Evolutionary conservation across 2,888 invertebrate species (phyloP).

Genomic region (Yponomeuta malinellus): DNA sequence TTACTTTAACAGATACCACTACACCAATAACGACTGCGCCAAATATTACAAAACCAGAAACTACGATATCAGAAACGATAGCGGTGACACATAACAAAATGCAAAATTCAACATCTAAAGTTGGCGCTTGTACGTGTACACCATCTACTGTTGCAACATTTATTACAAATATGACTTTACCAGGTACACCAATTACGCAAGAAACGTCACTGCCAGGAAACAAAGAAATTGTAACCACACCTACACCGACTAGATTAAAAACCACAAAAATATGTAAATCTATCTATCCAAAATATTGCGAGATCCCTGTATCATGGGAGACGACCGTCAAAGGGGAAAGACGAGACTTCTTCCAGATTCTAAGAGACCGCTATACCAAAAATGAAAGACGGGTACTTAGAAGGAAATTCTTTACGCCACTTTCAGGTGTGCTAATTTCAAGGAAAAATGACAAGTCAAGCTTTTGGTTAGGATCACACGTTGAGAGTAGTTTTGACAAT

Average conservation of each 20-base stretch:
- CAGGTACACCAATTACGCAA: neutral
- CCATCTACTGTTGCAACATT: neutral
- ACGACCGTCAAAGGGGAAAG: constrained; percentile 53
- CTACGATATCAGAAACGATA: constrained; percentile 11
- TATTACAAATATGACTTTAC: neutral
- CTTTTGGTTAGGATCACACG: neutral
- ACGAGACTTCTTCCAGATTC: constrained; percentile 53
- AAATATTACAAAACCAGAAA: neutral
- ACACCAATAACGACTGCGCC: neutral
- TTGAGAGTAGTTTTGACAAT: neutral
- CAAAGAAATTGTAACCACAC: neutral
- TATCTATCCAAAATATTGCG: constrained; percentile 37
- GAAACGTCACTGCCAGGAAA: too few relatives aligned
- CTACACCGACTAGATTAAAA: neutral
- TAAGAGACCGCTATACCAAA: constrained; percentile 35
- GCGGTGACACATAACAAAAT: neutral
- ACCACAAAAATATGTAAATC: neutral
- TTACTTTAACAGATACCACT: neutral
- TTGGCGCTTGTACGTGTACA: neutral
- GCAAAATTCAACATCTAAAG: neutral
- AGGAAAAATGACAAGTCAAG: neutral
- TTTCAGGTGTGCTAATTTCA: neutral
- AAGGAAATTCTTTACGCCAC: neutral
- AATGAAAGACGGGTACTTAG: neutral
- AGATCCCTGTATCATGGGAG: constrained; percentile 53